Percentiles rank a stretch among this genome's conserved stretches.
These are phyloP conservation scores for Drosophila diplacantha DNA, from an alignment of 2,888 invertebrate genomes.

Conservation along the genomic window DNA sequence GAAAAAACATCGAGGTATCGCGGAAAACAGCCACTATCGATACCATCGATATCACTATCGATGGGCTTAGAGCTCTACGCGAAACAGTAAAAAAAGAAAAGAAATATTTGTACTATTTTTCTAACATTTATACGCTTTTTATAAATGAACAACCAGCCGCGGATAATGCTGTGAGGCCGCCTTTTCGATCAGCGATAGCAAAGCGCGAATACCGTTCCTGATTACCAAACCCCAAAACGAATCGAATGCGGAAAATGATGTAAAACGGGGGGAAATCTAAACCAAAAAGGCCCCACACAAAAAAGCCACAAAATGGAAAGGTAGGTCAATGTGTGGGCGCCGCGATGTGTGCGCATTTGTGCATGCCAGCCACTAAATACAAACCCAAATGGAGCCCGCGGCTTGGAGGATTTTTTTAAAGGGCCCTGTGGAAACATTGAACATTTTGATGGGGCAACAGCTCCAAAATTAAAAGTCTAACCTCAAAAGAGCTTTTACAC, in stretches of 20 bases:
- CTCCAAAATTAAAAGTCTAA: constrained; percentile 53
- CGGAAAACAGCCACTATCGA: no score
- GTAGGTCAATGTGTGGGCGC: constrained; percentile 76
- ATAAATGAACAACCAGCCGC: constrained; percentile 65
- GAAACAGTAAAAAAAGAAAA: constrained; percentile 64
- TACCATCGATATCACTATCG: no score
- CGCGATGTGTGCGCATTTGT: constrained; percentile 40
- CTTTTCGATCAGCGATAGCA: constrained; percentile 35
- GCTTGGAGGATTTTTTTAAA: constrained; percentile 35
- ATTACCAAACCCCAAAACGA: constrained; percentile 48
- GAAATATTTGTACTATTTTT: constrained; percentile 67
- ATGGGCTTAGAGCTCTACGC: constrained; percentile 11
- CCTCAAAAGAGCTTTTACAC: constrained; percentile 68
- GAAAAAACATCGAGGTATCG: no score
- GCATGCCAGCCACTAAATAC: constrained; percentile 27
- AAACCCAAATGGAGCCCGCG: constrained; percentile 30
- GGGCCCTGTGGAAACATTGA: constrained; percentile 59
- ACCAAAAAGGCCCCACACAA: constrained; percentile 57
- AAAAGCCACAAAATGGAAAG: constrained; percentile 74
- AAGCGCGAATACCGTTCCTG: constrained; percentile 44
- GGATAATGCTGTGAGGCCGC: constrained; percentile 61
- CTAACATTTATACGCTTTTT: constrained; percentile 55
- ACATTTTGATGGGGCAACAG: constrained; percentile 47
- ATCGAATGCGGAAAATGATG: constrained; percentile 57
- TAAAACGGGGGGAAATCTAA: constrained; percentile 57